Evolutionary conservation across 2,797 vertebrate genomes (phyloP).

Genomic region (Orestias chungarensis): DNA sequence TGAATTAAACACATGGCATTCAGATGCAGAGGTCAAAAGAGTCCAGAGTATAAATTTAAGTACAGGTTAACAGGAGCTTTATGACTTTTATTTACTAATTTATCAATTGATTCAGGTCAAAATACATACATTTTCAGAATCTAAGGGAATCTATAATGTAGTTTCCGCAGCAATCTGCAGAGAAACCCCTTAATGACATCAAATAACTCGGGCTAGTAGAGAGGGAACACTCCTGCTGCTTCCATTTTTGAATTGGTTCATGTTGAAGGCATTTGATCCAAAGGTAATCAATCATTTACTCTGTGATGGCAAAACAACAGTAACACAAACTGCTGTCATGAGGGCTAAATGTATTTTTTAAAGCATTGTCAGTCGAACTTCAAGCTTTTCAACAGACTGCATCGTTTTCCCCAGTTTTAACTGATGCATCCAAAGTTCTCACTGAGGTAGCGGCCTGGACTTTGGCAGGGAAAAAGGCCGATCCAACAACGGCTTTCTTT

Average conservation of each 20-base stretch:
- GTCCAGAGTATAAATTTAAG: neutral
- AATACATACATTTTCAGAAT: neutral
- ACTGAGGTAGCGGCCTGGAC: slow-evolving; percentile 11
- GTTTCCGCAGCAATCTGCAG: rapidly evolving
- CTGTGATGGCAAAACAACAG: neutral
- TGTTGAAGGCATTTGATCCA: neutral
- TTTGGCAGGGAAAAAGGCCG: slow-evolving; percentile 35
- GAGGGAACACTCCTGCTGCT: neutral
- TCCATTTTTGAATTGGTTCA: neutral
- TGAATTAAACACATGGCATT: too few relatives aligned
- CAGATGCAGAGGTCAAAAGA: too few relatives aligned
- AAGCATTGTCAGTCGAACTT: neutral
- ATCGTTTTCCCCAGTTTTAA: neutral
- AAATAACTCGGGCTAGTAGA: neutral
- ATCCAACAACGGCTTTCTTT: slow-evolving; percentile 27
- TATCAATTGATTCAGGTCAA: too few relatives aligned
- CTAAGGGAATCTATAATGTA: neutral
- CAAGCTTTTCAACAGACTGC: neutral
- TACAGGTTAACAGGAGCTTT: neutral
- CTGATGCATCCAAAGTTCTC: slow-evolving; percentile 20
- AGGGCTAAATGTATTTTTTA: neutral
- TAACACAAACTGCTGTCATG: neutral
- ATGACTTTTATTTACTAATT: too few relatives aligned
- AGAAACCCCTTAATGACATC: neutral
- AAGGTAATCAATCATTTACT: neutral